These are phyloP conservation scores for Etheostoma cragini DNA, from an alignment of 2,113 vertebrate species.

Conservation along the genomic window DNA sequence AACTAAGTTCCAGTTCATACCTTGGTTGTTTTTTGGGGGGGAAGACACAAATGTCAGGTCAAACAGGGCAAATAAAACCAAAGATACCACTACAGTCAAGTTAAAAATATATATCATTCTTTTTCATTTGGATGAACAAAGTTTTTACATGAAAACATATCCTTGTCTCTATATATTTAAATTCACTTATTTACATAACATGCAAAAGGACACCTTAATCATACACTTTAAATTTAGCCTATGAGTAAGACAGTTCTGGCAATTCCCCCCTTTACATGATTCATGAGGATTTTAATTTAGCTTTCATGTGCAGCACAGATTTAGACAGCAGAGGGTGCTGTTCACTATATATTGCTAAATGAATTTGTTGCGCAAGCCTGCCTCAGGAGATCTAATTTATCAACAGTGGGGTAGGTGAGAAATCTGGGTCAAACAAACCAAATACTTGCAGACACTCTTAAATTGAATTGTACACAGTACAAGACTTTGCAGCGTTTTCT, in stretches of 20 bases:
- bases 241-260: background rate
- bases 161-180: background rate
- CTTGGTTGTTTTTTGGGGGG: background rate
- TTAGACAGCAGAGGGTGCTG: constrained; percentile 75
- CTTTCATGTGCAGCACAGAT: background rate
- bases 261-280: background rate
- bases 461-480: constrained; percentile 68
- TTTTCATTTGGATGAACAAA: background rate
- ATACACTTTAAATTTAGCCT: background rate
- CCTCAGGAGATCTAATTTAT: constrained; percentile 75
- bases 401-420: constrained; percentile 77
- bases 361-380: constrained; percentile 68
- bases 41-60: background rate
- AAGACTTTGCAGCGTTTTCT: constrained; percentile 46
- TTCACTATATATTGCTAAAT: constrained; percentile 57
- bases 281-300: background rate
- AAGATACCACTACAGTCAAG: background rate
- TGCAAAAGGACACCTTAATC: background rate
- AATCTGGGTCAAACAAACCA: constrained; percentile 82
- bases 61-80: background rate
- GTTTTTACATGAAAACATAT: background rate
- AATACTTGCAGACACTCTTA: constrained; percentile 72
- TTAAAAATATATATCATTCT: background rate
- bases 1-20: background rate
- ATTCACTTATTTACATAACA: background rate